Conservation (phyloP, 2,113 vertebrate species). For the Saccopteryx bilineata region DNA sequence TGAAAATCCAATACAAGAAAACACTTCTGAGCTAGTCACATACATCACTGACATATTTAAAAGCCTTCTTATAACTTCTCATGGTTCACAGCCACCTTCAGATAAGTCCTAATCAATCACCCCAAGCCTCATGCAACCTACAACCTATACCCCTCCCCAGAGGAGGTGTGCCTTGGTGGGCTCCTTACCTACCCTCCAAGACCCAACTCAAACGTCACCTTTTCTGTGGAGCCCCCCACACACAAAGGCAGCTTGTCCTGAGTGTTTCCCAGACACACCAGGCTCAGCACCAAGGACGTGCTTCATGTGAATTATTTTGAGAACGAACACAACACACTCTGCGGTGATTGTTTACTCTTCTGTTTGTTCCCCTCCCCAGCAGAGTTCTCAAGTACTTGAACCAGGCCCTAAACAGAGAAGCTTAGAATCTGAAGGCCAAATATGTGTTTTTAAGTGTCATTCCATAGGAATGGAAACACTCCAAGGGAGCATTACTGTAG, state of each 20-base stretch:
- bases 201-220: background rate
- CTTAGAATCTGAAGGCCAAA: background rate
- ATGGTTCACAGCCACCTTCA: background rate
- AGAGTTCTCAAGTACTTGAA: background rate
- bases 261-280: background rate
- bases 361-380: background rate
- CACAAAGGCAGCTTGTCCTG: background rate
- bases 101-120: background rate
- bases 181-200: background rate
- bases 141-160: background rate
- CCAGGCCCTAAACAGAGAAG: background rate
- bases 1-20: background rate
- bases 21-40: background rate
- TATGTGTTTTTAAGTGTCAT: slow-evolving; percentile 5
- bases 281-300: background rate
- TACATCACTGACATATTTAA: background rate
- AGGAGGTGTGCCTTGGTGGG: background rate
- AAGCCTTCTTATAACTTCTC: background rate
- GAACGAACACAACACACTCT: background rate
- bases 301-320: background rate
- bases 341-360: background rate
- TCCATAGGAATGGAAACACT: slow-evolving; percentile 1
- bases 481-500: background rate
- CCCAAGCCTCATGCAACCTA: background rate
- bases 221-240: background rate